phyloP scores from a whole-genome alignment of 1,140 invertebrate genomes.

The Nixonia krombeini region DNA sequence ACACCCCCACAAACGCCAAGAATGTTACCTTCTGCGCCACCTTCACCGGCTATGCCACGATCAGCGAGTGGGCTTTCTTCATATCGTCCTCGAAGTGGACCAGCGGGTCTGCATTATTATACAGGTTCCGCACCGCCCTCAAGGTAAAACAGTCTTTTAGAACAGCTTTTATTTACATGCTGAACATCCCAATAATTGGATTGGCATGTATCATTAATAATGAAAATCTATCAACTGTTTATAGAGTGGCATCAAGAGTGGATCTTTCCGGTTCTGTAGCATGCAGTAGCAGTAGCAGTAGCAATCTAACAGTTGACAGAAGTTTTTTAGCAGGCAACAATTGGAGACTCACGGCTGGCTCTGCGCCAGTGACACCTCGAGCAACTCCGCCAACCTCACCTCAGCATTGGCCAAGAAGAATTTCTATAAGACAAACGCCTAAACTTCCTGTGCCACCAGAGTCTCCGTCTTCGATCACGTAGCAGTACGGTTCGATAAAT shows the following conservation, averaged over 20 bases:
- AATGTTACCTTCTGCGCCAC: conserved; percentile 68
- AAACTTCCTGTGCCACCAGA: conserved; percentile 52
- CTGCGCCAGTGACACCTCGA: conserved; percentile 73
- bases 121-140: conserved; percentile 74
- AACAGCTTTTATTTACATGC: no score
- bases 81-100: conserved; percentile 78
- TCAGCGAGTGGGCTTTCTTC: conserved; percentile 74
- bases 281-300: conserved; percentile 70
- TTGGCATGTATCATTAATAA: no score
- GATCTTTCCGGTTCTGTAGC: conserved; percentile 73
- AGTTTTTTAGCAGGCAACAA: conserved; percentile 54
- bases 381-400: conserved; percentile 74
- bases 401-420: conserved; percentile 66
- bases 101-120: conserved; percentile 81
- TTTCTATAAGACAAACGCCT: conserved; percentile 50
- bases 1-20: conserved; percentile 74
- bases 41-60: conserved; percentile 65
- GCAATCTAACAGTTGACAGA: conserved; percentile 57
- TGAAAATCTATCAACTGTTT: not conserved
- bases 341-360: conserved; percentile 62
- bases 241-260: conserved; percentile 77
- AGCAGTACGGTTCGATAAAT: no score
- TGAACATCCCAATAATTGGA: no score
- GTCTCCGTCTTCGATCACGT: conserved; percentile 33
- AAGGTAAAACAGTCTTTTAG: no score